Base-by-base conservation (phyloP, 2,113 vertebrate genomes). In the Tenebrosternarchus preto region DNA sequence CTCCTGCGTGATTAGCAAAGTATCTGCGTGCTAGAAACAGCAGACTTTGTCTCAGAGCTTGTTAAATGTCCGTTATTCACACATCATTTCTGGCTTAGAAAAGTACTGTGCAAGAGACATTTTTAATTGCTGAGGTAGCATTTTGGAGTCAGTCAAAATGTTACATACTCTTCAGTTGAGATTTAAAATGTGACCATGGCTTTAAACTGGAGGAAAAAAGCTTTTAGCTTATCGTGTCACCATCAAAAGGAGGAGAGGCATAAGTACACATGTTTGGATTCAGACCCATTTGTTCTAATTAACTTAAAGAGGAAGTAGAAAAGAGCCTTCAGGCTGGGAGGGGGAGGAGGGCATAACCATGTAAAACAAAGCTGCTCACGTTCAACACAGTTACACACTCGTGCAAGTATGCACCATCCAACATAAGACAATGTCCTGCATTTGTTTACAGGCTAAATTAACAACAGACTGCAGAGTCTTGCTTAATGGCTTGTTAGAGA, bases 381-480 rank as follows among this genome's bases (percentile, higher is more conserved):
- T 39, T 72, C 25, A 86, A 80, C 31, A 82, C 63, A 46, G 86
- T 89, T 90, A 92, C 89, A 91, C 85, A 89, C 84, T 86, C 82
- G 85, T 82, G 87, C 82, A 92, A 90, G 78, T 88, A 92, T 91
- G 88, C 75, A 29, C 83, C 85, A 87, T 85, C 83, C 88, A 91
- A 89, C 84, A 85, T 78, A 83, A 92, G 82, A 87, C 85, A 86
- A 89, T 86, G 86, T 91, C 88, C 88, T 85, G 85, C 83, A 81
- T 85, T 84, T 83, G 82, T 88, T 88, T 88, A 91, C 86, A 66
- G 78, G 77, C 78, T 80, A 89, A 88, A 91, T 91, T 88, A 90
- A 80, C 80, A 91, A 83, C 92, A 92, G 90, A 90, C 86, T 80
- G 53, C 71, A 69, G 76, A 87, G 80, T 16, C 27, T 43, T 59